phyloP scores from a whole-genome alignment of 2,113 vertebrate species.

The Apteryx mantelli region DNA sequence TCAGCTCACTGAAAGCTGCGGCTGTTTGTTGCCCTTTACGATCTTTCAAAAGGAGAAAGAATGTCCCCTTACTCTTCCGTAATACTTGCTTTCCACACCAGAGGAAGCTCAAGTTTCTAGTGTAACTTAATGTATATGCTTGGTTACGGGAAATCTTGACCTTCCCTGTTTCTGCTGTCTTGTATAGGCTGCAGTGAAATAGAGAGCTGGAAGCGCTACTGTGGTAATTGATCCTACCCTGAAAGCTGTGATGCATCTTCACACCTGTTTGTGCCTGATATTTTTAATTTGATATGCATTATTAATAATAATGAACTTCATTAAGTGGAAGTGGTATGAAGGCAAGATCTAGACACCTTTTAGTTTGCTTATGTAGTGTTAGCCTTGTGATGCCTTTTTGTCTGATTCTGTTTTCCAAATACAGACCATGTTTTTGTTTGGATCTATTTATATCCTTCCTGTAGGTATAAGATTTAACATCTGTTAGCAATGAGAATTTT shows the following conservation, averaged over 20 bases:
- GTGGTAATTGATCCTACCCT: fast-evolving
- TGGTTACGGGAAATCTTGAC: background rate
- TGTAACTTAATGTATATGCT: background rate
- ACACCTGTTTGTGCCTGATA: background rate
- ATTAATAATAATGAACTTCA: background rate
- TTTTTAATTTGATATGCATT: background rate
- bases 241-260: background rate
- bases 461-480: background rate
- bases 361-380: background rate
- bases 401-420: background rate
- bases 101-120: background rate
- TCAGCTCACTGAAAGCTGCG: background rate
- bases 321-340: background rate
- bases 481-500: background rate
- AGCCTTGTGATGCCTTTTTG: background rate
- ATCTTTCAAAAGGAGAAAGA: background rate
- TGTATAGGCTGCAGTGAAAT: background rate
- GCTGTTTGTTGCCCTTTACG: fast-evolving
- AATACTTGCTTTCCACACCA: background rate
- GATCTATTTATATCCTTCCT: background rate
- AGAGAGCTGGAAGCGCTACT: background rate
- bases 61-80: fast-evolving
- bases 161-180: background rate
- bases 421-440: background rate
- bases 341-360: background rate